phyloP scores from a whole-genome alignment of 1,140 invertebrate species.

The Euglossa dilemma region DNA sequence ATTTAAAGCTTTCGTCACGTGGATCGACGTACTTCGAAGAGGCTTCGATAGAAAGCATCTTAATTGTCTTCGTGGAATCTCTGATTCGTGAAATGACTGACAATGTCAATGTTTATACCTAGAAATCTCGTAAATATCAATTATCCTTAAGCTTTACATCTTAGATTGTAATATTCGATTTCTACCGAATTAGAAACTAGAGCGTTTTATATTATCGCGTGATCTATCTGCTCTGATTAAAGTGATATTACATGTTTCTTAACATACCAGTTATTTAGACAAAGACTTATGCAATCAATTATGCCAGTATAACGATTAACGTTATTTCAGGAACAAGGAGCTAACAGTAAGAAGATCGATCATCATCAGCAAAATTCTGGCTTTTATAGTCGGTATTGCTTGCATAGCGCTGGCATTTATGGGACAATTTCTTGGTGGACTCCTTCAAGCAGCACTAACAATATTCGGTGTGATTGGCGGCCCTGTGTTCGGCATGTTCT shows the following conservation, averaged over 20 bases:
- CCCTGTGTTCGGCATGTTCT: conserved; percentile 89
- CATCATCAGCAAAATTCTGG: conserved; percentile 83
- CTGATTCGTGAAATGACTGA: too few relatives aligned
- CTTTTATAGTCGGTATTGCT: conserved; percentile 86
- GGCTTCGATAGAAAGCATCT: too few relatives aligned
- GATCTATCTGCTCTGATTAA: not conserved
- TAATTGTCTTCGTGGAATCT: too few relatives aligned
- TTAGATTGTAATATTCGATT: too few relatives aligned
- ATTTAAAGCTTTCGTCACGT: not conserved
- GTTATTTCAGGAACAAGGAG: conserved; percentile 55
- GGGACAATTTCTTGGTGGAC: conserved; percentile 86
- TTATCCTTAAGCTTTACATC: too few relatives aligned
- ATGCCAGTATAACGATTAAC: not conserved
- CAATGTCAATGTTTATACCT: too few relatives aligned
- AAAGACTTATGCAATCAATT: not conserved
- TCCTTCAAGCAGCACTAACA: conserved; percentile 89
- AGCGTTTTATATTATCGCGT: too few relatives aligned
- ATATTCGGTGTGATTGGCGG: conserved; percentile 92
- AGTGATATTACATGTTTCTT: not conserved
- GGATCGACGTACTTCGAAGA: too few relatives aligned
- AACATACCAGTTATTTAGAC: not conserved
- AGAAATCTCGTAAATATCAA: too few relatives aligned
- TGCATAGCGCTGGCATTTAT: conserved; percentile 89
- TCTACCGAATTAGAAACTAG: too few relatives aligned
- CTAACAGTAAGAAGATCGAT: conserved; percentile 58